These are phyloP conservation scores for Amaurobius ferox DNA, from an alignment of 2,888 invertebrate genomes.

Conservation along the genomic window DNA sequence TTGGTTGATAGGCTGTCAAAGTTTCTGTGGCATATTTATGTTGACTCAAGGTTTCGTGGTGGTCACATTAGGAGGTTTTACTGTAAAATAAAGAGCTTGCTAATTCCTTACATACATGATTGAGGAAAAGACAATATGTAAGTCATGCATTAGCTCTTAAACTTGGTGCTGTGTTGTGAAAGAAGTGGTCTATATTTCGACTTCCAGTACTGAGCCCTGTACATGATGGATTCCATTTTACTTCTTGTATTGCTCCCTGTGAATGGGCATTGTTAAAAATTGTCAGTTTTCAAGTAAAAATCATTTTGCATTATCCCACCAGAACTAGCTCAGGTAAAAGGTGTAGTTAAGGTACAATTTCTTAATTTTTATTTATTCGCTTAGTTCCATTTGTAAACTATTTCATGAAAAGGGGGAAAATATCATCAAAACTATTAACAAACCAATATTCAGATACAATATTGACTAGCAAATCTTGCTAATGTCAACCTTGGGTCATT, in stretches of 20 bases:
- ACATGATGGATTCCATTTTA: slow-evolving; percentile 53
- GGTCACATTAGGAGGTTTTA: background rate
- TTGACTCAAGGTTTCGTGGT: no score
- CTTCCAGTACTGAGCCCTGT: slow-evolving; percentile 70
- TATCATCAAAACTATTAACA: background rate
- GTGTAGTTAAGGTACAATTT: background rate
- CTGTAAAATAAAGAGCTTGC: slow-evolving; percentile 62
- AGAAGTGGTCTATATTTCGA: slow-evolving; percentile 53
- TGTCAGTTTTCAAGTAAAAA: slow-evolving; percentile 38
- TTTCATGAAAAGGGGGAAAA: background rate
- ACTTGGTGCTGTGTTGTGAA: slow-evolving; percentile 68
- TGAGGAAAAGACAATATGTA: slow-evolving; percentile 48
- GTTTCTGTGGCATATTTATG: no score
- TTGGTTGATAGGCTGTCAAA: no score
- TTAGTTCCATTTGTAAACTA: background rate
- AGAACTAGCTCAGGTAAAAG: slow-evolving; percentile 44
- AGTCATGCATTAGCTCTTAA: slow-evolving; percentile 67
- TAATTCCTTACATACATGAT: slow-evolving; percentile 62
- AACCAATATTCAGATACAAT: no score
- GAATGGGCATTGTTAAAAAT: slow-evolving; percentile 37
- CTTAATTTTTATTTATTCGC: slow-evolving; percentile 8
- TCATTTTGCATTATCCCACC: slow-evolving; percentile 59
- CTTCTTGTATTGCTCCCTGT: slow-evolving; percentile 31
- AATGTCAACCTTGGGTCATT: no score
- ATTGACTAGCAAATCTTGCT: no score